Evolutionary conservation across 2,113 vertebrate species (phyloP).

Genomic region (Serinus canaria): DNA sequence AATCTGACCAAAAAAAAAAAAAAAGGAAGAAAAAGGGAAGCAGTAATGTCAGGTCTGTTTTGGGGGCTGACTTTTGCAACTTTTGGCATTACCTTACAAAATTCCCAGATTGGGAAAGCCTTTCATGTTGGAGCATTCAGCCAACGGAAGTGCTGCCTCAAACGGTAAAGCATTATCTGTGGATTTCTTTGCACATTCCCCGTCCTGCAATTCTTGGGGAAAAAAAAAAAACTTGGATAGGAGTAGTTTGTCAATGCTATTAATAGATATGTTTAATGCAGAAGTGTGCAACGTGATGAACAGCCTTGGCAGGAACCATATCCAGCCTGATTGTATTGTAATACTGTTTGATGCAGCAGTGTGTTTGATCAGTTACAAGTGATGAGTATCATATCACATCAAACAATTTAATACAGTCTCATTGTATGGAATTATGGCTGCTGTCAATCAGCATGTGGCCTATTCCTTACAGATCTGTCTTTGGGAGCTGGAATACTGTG

Average conservation of each 20-base stretch:
- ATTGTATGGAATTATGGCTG: constrained; percentile 83
- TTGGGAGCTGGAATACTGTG: constrained; percentile 56
- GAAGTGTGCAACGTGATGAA: constrained; percentile 36
- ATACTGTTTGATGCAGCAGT: constrained; percentile 71
- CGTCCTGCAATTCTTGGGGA: constrained; percentile 18
- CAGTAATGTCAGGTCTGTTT: not conserved
- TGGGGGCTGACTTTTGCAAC: not conserved
- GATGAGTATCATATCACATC: constrained; percentile 78
- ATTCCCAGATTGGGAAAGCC: constrained; percentile 17
- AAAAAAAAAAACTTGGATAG: constrained; percentile 5
- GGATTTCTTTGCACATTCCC: constrained; percentile 30
- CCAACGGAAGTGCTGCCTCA: not conserved
- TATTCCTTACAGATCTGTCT: constrained; percentile 73
- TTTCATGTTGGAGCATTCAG: not conserved
- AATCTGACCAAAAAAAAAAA: not conserved
- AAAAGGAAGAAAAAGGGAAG: not conserved
- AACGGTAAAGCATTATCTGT: not conserved
- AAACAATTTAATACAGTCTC: constrained; percentile 79
- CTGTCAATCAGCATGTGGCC: constrained; percentile 77
- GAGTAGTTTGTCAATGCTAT: constrained; percentile 53
- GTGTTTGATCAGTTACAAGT: constrained; percentile 80
- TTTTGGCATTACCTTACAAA: constrained; percentile 13
- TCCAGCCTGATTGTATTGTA: constrained; percentile 65
- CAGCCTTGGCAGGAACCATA: constrained; percentile 65
- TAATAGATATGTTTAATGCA: constrained; percentile 64